Evolutionary conservation across 1,140 invertebrate species (phyloP).

Genomic region (Trachymyrmex septentrionalis): DNA sequence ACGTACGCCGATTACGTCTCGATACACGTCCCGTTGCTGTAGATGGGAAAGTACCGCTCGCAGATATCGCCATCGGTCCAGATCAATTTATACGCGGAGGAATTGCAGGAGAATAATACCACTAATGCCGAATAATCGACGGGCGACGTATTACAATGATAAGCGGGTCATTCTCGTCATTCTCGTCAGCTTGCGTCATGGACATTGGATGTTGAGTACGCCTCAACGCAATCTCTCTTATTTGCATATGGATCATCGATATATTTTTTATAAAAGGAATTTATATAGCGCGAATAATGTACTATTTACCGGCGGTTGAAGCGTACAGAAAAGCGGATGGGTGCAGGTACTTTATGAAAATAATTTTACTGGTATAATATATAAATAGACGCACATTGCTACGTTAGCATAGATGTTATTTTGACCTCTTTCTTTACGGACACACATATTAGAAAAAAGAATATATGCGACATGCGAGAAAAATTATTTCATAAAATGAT

Average conservation of each 20-base stretch:
- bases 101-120: neutral
- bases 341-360: neutral
- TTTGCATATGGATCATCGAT: neutral
- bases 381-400: too few species aligned
- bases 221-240: neutral
- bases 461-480: neutral
- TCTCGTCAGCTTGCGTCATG: constrained; percentile 6
- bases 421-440: neutral
- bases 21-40: neutral
- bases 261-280: constrained; percentile 9
- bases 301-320: constrained; percentile 9
- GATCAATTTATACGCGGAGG: constrained; percentile 22
- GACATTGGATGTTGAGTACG: constrained; percentile 1
- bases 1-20: neutral
- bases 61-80: constrained; percentile 16
- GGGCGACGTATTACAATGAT: constrained; percentile 7
- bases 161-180: constrained; percentile 26
- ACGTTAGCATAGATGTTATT: too few species aligned
- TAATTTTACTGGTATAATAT: neutral
- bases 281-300: neutral
- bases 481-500: constrained; percentile 5
- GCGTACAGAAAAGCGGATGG: neutral
- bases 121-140: constrained; percentile 44
- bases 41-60: neutral
- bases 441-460: neutral